Base-by-base conservation (phyloP, 2,113 vertebrate genomes). In the Leucoraja erinaceus region DNA sequence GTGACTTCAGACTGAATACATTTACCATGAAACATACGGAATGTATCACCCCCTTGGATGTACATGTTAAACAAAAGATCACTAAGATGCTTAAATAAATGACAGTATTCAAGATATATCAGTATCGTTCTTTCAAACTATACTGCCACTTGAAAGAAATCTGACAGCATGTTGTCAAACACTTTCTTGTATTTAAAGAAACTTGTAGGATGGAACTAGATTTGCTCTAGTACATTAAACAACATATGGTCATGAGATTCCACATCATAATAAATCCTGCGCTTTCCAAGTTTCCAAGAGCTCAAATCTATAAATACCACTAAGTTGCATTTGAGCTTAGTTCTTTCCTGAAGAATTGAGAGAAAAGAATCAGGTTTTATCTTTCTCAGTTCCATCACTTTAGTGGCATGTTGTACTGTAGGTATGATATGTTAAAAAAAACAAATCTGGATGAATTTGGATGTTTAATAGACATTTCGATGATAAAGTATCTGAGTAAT, bases 181-280 rank as follows among this genome's bases (percentile, higher is more conserved):
- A 56, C 88, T 31, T 38, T 18, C 6, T 70, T 70, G 16, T 90
- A 63, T 90, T 22, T 63, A 70, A 70, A 70, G 22, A 70, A 70
- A 70, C 88, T 70, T 20, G 31, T 90, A 20, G 66, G 88, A 90
- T 90, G 31, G 88, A 63, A 90, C 68, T 38, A 90, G 66, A 90
- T 70, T 90, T 90, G 66, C 66, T 70, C 20, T 31, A 72, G 88
- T 70, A 90, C 88, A 90, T 90, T 38, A 90, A 90, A 70, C 88
- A 90, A 20, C 88, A 90, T 70, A 70, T 90, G 88, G 63, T 90
- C 61, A 70, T 63, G 20, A 70, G 31, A 70, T 70, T 90, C 66
- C 88, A 90, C 88, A 90, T 31, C 88, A 90, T 68, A 20, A 70
- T 90, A 33, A 90, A 90, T 70, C 38, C 63, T 90, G 63, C 31